Evolutionary conservation across 1,140 invertebrate species (phyloP), one percentile per base, ranked within the genome.

Genomic region (Physella acuta): DNA sequence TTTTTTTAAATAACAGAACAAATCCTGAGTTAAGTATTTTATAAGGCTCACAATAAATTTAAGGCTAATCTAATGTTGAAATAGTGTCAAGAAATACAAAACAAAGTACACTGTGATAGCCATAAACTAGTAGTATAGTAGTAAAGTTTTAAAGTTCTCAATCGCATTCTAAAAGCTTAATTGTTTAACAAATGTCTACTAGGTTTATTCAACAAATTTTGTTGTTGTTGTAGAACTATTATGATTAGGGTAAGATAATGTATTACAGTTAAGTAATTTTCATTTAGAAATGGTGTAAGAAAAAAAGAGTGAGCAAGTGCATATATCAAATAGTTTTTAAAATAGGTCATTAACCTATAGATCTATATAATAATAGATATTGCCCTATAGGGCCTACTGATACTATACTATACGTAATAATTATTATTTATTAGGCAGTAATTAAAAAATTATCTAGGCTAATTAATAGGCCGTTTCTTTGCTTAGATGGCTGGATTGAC

Each of bases 301-400:
- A 33, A 60, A 39, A 30, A 59, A 68, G 30, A 66, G 49, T 31
- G 64, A 39, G 44, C 59, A 39, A 60, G 36, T 24, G 37, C 59
- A 33, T 60, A 31, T 30, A 31, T 3, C 24, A 60, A 33, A 11
- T 11, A 20, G 39, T 11, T 11, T 8, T 8, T 11, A 44, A 20
- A 44, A 44, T 11, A 20, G 39, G 39, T 8, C 8, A 20, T 8
- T 8, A 44, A 20, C 8, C 8, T 11, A 20, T 8, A 44, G 20
- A 20, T 11, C 8, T 8, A 44, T 8, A 20, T 8, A 44, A 20
- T 8, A 20, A 20, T 8, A 20, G 20, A 44, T 8, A 20, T 11
- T 11, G 20, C 8, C 8, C 8, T 8, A 20, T 8, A 44, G 39
- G 39, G 39, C 8, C 8, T 8, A 20, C 8, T 8, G 39, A 44